phyloP scores from a whole-genome alignment of 2,797 vertebrate species.

The Dendrocincla fuliginosa region DNA sequence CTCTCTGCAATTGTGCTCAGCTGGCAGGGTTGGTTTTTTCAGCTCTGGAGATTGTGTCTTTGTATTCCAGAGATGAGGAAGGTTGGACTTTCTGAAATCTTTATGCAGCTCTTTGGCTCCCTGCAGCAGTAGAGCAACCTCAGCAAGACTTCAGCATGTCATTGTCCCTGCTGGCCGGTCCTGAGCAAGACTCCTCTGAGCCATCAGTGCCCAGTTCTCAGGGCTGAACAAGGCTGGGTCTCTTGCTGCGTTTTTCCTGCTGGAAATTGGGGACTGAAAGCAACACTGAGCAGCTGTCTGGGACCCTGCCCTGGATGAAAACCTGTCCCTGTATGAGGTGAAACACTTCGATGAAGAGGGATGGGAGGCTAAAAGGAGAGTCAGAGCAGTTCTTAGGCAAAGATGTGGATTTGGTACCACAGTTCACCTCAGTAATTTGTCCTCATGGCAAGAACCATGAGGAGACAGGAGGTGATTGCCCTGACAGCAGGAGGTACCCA shows the following conservation, averaged over 20 bases:
- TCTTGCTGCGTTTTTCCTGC: background rate
- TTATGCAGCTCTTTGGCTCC: background rate
- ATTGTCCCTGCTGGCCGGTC: background rate
- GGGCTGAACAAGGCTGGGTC: background rate
- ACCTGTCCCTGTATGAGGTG: background rate
- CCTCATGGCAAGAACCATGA: background rate
- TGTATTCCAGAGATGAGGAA: background rate
- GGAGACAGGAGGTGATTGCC: background rate
- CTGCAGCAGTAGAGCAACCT: background rate
- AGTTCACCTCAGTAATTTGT: background rate
- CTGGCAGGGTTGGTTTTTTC: background rate
- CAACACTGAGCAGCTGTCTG: background rate
- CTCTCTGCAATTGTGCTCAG: background rate
- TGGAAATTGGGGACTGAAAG: background rate
- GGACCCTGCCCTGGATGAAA: background rate
- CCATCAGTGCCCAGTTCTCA: background rate
- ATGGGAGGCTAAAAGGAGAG: background rate
- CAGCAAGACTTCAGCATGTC: background rate
- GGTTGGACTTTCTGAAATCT: background rate
- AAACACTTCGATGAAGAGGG: background rate
- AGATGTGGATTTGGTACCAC: background rate
- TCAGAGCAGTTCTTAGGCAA: background rate
- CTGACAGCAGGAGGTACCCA: background rate
- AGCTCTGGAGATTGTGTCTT: background rate
- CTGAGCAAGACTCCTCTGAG: background rate